Base-by-base conservation (phyloP, 2,797 vertebrate genomes). In the Orestias chungarensis region DNA sequence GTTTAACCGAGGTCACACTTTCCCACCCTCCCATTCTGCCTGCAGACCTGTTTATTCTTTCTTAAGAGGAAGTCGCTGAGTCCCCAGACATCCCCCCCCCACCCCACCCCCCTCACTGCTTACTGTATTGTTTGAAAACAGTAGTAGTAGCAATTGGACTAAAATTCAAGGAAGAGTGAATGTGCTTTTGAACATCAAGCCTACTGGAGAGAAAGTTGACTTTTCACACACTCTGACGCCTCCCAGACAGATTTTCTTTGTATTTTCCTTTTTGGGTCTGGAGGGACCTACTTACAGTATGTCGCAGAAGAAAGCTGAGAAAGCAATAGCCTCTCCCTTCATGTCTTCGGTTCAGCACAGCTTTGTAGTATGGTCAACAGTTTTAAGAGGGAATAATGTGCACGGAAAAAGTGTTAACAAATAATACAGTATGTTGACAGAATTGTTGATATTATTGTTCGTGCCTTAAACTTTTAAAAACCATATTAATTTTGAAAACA, bases 121-220 rank as follows among this genome's bases (percentile, higher is more conserved):
- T 83, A 88, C 91, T 49, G 59, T 83, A 92, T 92, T 91, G 91
- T 93, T 90, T 87, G 82, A 87, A 77, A 89, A 86, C 83, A 86
- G 90, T 87, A 80, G 84, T 90, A 81, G 75, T 70, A 74, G 80
- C 47, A 42, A 86, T 79, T 82, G 57, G 82, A 88, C 87, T 62
- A 68, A 87, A 90, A 90, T 87, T 85, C 84, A 89, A 88, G 90
- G 88, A 87, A 92, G 75, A 87, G 76, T 79, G 82, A 83, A 74
- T 84, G 87, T 76, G 52, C 76, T 85, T 87, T 88, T 57, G 65
- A 79, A 78, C 71, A 73, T 44, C 73, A 78, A 74, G 67, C 8
- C 40, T 12, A 44, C 47, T 54, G n/a, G 62, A 82, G 87, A 75
- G 81, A 86, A 86, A 82, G 77, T 88, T 86, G 76, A 69, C 75